Evolutionary conservation across 1,140 invertebrate species (phyloP), one percentile per base, ranked within the genome.

Genomic region (Ips typographus): DNA sequence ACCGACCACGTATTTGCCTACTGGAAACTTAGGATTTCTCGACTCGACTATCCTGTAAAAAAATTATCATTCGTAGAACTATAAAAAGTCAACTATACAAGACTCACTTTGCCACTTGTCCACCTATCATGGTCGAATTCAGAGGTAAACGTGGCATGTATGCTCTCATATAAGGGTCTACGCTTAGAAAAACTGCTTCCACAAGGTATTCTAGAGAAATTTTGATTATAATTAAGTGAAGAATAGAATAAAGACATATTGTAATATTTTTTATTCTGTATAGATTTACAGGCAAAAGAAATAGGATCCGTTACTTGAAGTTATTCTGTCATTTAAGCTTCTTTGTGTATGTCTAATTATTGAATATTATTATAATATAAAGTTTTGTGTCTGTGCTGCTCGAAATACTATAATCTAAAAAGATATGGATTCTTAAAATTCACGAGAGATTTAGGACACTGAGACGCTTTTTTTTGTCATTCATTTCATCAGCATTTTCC

Each of bases 121-220:
- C 71, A 2, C 87, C 87, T 51, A 88, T 85, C 85, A 89, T 88
- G 40, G 83, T 84, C n/a, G 77, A 80, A 6, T 85, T 85, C 42
- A 83, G 53, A 65, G 84, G 83, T 68, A 82, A 79, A n/a, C 76
- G 75, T 57, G 75, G 77, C 74, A 82, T 79, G 63, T 86, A 86
- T 0, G 81, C 80, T 72, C 89, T 82, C 87, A 90, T 89, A 71
- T 90, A 91, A 43, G 89, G 89, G 78, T 91, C 90, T 2, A 91
- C 88, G 65, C 88, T 90, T 1, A 90, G 72, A 73, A 85, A 90
- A 73, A 88, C 84, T 4, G 89, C 88, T 82, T 90, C 80, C 22
- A 83, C 81, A 44, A 90, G 79, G 75, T 86, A 85, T 79, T 91
- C 77, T 78, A 59, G 1, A 73, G 52, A 68, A 22, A 22, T 22